These are phyloP conservation scores for Campaea margaritaria DNA, from an alignment of 2,888 invertebrate genomes.

Conservation along the genomic window DNA sequence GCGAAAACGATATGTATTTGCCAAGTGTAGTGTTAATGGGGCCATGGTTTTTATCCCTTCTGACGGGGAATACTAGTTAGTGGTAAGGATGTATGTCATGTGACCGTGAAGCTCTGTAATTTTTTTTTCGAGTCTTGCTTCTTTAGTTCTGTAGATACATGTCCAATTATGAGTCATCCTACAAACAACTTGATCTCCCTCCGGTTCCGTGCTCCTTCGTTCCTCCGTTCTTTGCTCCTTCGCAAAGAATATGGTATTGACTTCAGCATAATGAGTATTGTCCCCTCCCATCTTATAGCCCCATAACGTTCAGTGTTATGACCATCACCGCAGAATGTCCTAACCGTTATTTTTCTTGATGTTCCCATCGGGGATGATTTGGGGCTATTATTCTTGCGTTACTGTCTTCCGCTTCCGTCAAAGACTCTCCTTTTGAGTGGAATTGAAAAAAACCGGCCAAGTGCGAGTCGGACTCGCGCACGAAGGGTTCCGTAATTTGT, in stretches of 20 bases:
- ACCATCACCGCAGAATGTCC: constrained; percentile 17
- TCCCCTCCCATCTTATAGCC: constrained; percentile 17
- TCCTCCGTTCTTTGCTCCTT: not conserved
- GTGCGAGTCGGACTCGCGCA: no score
- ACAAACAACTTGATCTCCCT: not conserved
- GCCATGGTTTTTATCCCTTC: no score
- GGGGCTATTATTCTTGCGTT: constrained; percentile 26
- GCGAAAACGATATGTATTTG: no score
- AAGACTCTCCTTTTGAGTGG: not conserved
- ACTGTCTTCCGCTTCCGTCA: constrained; percentile 13
- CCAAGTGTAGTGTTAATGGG: no score
- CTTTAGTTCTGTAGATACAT: not conserved
- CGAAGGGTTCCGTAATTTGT: no score
- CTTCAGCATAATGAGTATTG: constrained; percentile 26
- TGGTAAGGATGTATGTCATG: no score
- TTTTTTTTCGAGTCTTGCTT: not conserved
- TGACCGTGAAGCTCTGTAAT: no score
- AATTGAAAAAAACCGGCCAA: not conserved
- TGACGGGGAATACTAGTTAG: no score
- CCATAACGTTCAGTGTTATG: constrained; percentile 25
- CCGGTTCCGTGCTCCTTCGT: not conserved
- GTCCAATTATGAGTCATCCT: not conserved
- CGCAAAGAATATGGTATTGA: constrained; percentile 3
- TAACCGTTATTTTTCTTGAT: constrained; percentile 24
- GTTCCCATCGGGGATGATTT: constrained; percentile 26